Conservation (phyloP, 2,797 vertebrate genomes). For the Pseudochirops corinnae region DNA sequence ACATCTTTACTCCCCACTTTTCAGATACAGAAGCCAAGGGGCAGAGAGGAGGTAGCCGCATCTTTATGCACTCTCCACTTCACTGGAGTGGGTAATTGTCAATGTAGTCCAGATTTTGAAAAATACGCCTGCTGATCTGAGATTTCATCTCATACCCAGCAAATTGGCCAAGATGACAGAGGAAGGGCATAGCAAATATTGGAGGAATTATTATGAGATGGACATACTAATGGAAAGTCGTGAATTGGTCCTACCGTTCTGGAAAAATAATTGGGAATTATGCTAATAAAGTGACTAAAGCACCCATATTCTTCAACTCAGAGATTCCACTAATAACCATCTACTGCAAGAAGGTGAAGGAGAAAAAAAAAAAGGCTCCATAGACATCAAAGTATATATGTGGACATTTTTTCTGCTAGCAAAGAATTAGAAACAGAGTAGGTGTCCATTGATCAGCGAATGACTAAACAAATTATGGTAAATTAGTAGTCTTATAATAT, state of each 20-base stretch:
- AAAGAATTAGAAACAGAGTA: background rate
- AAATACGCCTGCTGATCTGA: background rate
- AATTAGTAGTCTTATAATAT: background rate
- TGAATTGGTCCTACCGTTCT: background rate
- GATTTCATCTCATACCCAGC: background rate
- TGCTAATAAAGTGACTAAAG: background rate
- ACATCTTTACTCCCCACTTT: background rate
- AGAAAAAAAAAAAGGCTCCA: background rate
- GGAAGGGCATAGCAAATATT: background rate
- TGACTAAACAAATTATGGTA: background rate
- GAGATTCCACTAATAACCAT: background rate
- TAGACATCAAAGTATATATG: background rate
- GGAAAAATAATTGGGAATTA: background rate
- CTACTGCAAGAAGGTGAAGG: background rate
- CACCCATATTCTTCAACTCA: background rate
- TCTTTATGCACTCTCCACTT: background rate
- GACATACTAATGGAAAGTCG: background rate
- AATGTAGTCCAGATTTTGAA: background rate
- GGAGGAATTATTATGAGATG: background rate
- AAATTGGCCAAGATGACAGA: background rate
- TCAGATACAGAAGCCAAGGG: background rate
- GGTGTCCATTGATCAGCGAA: background rate
- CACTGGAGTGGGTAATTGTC: background rate
- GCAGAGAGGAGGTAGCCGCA: background rate
- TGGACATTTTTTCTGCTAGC: background rate